Evolutionary conservation across 2,797 vertebrate species (phyloP), one percentile per base, ranked within the genome.

Genomic region (Geotrypetes seraphini): DNA sequence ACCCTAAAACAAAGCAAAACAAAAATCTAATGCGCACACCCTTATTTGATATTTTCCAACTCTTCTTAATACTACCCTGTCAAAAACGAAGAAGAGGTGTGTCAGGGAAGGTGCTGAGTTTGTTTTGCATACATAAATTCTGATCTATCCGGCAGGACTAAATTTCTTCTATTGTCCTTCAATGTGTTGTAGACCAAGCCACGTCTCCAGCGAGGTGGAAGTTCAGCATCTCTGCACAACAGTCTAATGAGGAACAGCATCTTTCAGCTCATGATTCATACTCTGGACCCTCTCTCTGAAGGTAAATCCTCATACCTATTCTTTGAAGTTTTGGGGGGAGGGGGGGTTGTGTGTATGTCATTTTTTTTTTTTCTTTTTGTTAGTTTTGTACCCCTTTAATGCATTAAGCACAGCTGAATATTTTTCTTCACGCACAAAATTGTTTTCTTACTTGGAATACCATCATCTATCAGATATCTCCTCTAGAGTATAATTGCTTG

Each of bases 221-320:
- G 93, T 53, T 97, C 92, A 8, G 93, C 94, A 5, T 97, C 92
- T 28, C 79, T 97, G 6, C 94, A 97, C 76, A 97, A 97, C 75
- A 87, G 90, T 11, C 69, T 96, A 34, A 97, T 97, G 94, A 94
- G 94, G 63, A 97, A 96, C 62, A 96, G 94, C 71, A 96, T 97
- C 66, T 97, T 97, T 63, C 93, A 97, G 58, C 90, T 97, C 35
- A 97, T 97, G 94, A 97, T 97, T 39, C 91, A 98, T 64, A 98
- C 94, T 1, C 85, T 97, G 18, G 94, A 97, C 60, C 94, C 92
- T 1, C 86, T 97, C 9, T 90, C 86, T 11, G 93, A 97, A 75
- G 91, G 94, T 92, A 91, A 66, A 47, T n/a, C 32, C 2, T 31
- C 26, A 15, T 17, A 1, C 4, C 44, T 15, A 7, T 16, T n/a